Conservation (phyloP, 2,797 vertebrate genomes). For the Pseudopleuronectes americanus region DNA sequence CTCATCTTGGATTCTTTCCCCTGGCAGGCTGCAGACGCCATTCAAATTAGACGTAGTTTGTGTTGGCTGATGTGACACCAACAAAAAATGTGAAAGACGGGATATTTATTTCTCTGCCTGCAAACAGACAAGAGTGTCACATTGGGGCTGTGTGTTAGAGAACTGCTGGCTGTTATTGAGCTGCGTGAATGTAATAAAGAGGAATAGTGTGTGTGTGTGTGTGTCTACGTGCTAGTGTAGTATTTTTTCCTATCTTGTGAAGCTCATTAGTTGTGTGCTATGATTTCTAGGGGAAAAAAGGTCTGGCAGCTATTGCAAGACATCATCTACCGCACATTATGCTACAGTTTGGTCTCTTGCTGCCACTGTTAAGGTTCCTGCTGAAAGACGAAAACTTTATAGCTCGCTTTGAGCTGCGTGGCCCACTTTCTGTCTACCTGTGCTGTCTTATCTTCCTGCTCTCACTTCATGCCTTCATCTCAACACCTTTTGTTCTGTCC, state of each 20-base stretch:
- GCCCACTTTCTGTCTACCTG: constrained; percentile 31
- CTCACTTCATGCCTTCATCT: constrained; percentile 28
- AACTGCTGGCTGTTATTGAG: constrained; percentile 24
- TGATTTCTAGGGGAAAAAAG: constrained; percentile 7
- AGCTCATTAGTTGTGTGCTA: constrained; percentile 44
- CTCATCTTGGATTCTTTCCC: constrained; percentile 17
- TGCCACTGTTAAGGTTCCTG: background rate
- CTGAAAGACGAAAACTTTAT: constrained; percentile 34
- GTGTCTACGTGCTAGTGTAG: constrained; percentile 11
- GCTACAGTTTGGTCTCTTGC: constrained; percentile 15
- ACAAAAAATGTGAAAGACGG: constrained; percentile 21
- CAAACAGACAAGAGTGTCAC: constrained; percentile 36
- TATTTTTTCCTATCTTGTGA: constrained; percentile 19
- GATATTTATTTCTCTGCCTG: constrained; percentile 42
- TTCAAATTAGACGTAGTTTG: constrained; percentile 45
- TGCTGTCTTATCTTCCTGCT: constrained; percentile 18
- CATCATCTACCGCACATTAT: constrained; percentile 6
- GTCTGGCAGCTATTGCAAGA: constrained; percentile 15
- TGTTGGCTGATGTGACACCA: constrained; percentile 27
- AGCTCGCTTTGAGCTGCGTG: constrained; percentile 34
- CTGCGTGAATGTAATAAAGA: constrained; percentile 20
- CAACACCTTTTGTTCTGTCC: constrained; percentile 14
- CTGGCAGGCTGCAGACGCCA: constrained; percentile 35
- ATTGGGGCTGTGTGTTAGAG: constrained; percentile 21
- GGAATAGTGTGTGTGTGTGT: constrained; percentile 3